phyloP scores from a whole-genome alignment of 2,888 invertebrate species.

The Apamea monoglypha region DNA sequence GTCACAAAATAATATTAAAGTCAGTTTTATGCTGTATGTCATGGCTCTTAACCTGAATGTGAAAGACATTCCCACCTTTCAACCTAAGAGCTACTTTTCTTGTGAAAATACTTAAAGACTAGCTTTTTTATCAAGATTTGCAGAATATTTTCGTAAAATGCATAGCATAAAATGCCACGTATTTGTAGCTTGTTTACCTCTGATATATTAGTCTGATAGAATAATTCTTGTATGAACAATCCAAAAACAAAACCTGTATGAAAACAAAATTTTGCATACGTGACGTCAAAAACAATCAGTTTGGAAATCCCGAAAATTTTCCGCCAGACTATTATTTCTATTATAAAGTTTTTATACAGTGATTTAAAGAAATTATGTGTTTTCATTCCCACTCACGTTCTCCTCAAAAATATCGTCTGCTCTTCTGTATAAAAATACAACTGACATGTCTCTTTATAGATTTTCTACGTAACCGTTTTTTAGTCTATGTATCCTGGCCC shows the following conservation, averaged over 20 bases:
- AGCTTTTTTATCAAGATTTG: constrained; percentile 6
- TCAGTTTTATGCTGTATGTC: constrained; percentile 14
- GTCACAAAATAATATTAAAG: constrained; percentile 16
- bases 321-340: constrained; percentile 31
- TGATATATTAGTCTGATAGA: neutral
- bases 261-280: constrained; percentile 4
- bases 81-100: constrained; percentile 7
- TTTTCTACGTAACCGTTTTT: neutral
- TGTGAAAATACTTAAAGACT: constrained; percentile 29
- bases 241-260: neutral
- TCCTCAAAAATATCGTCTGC: constrained; percentile 8
- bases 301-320: constrained; percentile 12
- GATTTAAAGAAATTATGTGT: constrained; percentile 33
- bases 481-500: neutral
- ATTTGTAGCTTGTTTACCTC: neutral
- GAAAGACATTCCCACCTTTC: constrained; percentile 4
- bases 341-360: constrained; percentile 9
- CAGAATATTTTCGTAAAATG: constrained; percentile 16
- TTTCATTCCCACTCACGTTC: constrained; percentile 18
- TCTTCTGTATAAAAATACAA: constrained; percentile 26
- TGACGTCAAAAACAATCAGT: constrained; percentile 16
- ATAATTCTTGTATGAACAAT: constrained; percentile 12
- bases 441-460: neutral
- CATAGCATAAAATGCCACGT: neutral
- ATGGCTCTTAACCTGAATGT: constrained; percentile 10